Percentiles rank a stretch among this genome's conserved stretches.
phyloP scores from a whole-genome alignment of 2,113 vertebrate genomes.

The Platysteira castanea region DNA sequence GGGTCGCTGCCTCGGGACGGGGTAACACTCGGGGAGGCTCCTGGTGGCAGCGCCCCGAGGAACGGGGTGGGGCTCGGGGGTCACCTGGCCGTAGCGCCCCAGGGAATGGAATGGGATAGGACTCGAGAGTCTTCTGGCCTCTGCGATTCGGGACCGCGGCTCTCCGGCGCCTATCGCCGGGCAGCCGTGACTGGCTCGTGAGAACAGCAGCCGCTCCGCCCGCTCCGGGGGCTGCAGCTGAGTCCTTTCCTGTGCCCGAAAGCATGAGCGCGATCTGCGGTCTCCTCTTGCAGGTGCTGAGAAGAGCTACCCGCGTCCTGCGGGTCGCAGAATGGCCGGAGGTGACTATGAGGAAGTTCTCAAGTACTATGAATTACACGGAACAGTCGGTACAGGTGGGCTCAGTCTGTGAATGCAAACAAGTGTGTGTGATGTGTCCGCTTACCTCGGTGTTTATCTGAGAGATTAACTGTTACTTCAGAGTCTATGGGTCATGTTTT shows the following conservation, averaged over 20 bases:
- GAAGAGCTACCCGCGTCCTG: accelerated
- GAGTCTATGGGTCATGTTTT: accelerated
- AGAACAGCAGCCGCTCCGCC: neutral
- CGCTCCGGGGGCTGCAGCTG: neutral
- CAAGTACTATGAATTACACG: slow-evolving; percentile 73
- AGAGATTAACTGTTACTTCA: too few relatives aligned
- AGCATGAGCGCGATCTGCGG: accelerated
- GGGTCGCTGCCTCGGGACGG: neutral
- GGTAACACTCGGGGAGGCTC: too few relatives aligned
- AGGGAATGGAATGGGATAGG: too few relatives aligned
- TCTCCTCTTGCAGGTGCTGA: neutral
- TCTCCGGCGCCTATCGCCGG: neutral
- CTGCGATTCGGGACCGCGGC: too few relatives aligned
- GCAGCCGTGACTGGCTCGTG: too few relatives aligned
- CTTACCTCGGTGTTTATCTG: accelerated
- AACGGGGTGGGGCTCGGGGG: neutral
- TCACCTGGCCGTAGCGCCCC: too few relatives aligned
- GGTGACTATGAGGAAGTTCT: slow-evolving; percentile 72
- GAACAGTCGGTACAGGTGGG: slow-evolving; percentile 77
- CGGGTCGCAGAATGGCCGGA: neutral
- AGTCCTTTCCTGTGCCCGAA: neutral
- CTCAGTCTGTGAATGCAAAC: too few relatives aligned
- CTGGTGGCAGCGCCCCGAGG: neutral
- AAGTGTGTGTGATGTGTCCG: too few relatives aligned
- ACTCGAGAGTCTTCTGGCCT: too few relatives aligned